These are phyloP conservation scores for Uropetala carovei DNA, from an alignment of 2,888 invertebrate genomes.

Conservation along the genomic window DNA sequence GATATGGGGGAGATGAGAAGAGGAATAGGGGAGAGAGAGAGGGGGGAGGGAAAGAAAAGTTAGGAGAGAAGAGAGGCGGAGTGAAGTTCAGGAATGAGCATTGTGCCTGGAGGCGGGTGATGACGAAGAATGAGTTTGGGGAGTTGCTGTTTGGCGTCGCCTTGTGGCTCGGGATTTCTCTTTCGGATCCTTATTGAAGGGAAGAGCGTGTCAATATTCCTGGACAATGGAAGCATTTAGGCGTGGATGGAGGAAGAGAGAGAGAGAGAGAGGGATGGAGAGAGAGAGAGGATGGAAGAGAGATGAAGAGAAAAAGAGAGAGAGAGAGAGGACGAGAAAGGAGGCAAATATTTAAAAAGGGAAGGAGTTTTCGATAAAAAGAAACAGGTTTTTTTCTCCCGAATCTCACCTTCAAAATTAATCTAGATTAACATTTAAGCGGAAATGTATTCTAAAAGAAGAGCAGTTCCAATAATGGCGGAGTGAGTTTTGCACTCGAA, in stretches of 20 bases:
- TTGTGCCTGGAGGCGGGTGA: slow-evolving; percentile 16
- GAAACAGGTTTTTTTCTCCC: neutral
- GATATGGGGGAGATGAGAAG: neutral
- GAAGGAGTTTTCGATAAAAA: neutral
- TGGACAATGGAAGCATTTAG: slow-evolving; percentile 54
- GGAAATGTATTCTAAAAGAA: neutral
- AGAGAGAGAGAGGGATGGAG: neutral
- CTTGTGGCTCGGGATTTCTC: neutral
- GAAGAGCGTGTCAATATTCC: slow-evolving; percentile 51
- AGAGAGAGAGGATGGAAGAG: neutral
- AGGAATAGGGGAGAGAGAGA: neutral
- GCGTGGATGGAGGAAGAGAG: neutral
- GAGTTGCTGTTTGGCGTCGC: neutral
- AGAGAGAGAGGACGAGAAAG: neutral
- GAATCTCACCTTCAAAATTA: neutral
- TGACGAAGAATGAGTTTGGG: slow-evolving; percentile 34
- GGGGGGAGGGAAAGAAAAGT: neutral
- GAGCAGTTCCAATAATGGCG: neutral
- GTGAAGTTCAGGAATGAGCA: neutral
- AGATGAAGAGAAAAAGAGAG: neutral
- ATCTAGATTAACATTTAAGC: neutral
- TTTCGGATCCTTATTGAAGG: slow-evolving; percentile 34
- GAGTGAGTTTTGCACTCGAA: too few species aligned
- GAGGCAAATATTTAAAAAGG: slow-evolving; percentile 21
- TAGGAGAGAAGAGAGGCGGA: neutral